phyloP scores from a whole-genome alignment of 2,113 vertebrate genomes.

The Mugil cephalus region DNA sequence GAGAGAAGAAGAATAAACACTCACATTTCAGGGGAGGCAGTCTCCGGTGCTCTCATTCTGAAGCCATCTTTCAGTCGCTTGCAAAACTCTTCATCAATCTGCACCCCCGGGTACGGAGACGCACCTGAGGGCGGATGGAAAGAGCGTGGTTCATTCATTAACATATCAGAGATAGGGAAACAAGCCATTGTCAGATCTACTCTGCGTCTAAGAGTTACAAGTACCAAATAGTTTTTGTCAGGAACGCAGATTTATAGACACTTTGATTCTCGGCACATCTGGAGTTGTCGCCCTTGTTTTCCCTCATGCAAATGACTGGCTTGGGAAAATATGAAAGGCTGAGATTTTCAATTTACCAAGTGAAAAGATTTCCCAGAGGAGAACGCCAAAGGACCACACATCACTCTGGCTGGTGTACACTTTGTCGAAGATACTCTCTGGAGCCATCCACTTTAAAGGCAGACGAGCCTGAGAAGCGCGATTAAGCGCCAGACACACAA shows the following conservation, averaged over 20 bases:
- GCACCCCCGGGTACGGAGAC: constrained; percentile 96
- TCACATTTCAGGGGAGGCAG: constrained; percentile 95
- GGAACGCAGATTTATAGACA: neutral
- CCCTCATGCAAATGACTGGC: neutral
- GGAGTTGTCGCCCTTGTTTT: neutral
- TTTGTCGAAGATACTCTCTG: constrained; percentile 99
- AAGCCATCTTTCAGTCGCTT: constrained; percentile 94
- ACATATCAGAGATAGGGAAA: neutral
- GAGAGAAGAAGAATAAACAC: constrained; percentile 40
- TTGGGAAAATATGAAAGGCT: constrained; percentile 1
- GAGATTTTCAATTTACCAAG: constrained; percentile 86
- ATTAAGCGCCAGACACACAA: constrained; percentile 11
- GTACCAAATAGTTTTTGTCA: constrained; percentile 10
- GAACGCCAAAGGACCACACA: constrained; percentile 98
- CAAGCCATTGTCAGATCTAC: neutral
- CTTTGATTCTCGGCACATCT: no score
- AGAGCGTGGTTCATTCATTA: neutral
- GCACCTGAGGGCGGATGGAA: constrained; percentile 84
- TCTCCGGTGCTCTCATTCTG: constrained; percentile 95
- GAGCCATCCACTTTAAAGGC: constrained; percentile 99
- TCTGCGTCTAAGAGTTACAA: neutral
- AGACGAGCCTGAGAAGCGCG: constrained; percentile 89
- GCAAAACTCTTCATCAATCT: constrained; percentile 98
- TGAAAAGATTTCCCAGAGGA: constrained; percentile 99
- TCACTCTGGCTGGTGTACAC: constrained; percentile 98